phyloP scores from a whole-genome alignment of 2,113 vertebrate genomes.

The Tapirus terrestris region DNA sequence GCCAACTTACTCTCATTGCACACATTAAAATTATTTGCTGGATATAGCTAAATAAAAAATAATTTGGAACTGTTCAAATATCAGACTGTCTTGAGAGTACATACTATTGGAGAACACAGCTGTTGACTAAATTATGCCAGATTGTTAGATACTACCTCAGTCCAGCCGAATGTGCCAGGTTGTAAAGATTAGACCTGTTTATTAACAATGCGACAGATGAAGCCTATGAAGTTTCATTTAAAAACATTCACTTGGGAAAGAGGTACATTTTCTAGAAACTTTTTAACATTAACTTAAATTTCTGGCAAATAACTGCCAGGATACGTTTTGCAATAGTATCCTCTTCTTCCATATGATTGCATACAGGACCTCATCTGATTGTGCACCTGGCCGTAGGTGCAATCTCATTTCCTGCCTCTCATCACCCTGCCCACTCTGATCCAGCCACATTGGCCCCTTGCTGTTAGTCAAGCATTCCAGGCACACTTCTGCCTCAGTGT shows the following conservation, averaged over 20 bases:
- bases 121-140: background rate
- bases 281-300: background rate
- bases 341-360: background rate
- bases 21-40: constrained; percentile 26
- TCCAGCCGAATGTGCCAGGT: background rate
- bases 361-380: background rate
- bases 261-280: background rate
- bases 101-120: background rate
- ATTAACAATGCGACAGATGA: background rate
- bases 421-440: background rate
- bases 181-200: background rate
- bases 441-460: background rate
- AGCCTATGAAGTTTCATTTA: background rate
- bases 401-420: background rate
- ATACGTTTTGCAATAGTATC: background rate
- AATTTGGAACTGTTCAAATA: constrained; percentile 34
- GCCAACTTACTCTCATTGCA: constrained; percentile 16
- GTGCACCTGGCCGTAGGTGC: background rate
- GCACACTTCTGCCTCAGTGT: background rate
- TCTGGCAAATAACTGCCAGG: background rate
- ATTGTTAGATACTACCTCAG: background rate
- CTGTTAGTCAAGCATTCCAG: background rate
- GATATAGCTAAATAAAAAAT: background rate
- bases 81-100: background rate
- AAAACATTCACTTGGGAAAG: background rate